These are phyloP conservation scores for Autographa gamma DNA, from an alignment of 2,888 invertebrate species.

Conservation along the genomic window DNA sequence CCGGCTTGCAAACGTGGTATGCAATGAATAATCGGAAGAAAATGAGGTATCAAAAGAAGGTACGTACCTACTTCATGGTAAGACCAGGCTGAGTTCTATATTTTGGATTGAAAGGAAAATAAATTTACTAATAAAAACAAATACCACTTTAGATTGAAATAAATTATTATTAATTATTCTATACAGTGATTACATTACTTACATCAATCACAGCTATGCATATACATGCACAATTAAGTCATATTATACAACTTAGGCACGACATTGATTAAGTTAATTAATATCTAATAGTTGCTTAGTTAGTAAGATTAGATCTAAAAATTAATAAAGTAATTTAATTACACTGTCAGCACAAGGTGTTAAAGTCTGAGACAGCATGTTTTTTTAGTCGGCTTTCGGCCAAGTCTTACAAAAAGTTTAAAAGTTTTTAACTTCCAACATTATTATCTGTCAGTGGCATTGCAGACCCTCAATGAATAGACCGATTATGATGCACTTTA, in stretches of 20 bases:
- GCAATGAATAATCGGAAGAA: no score
- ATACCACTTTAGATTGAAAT: neutral
- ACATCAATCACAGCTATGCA: constrained; percentile 1
- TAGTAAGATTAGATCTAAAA: neutral
- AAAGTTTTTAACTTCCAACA: no score
- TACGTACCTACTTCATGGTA: no score
- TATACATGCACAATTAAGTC: neutral
- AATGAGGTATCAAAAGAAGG: no score
- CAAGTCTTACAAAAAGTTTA: no score
- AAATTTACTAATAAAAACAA: neutral
- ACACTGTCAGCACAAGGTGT: neutral
- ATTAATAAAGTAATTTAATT: neutral
- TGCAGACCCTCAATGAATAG: no score
- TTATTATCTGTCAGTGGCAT: no score
- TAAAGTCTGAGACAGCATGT: no score
- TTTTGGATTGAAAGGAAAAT: neutral
- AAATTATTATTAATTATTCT: neutral
- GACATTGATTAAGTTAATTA: neutral
- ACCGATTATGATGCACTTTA: no score
- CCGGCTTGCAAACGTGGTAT: no score
- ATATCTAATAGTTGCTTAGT: neutral
- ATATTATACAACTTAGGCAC: neutral
- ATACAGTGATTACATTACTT: neutral
- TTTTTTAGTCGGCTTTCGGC: no score
- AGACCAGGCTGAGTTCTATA: no score